phyloP scores from a whole-genome alignment of 2,888 invertebrate genomes.

The Calliopum simillimum region DNA sequence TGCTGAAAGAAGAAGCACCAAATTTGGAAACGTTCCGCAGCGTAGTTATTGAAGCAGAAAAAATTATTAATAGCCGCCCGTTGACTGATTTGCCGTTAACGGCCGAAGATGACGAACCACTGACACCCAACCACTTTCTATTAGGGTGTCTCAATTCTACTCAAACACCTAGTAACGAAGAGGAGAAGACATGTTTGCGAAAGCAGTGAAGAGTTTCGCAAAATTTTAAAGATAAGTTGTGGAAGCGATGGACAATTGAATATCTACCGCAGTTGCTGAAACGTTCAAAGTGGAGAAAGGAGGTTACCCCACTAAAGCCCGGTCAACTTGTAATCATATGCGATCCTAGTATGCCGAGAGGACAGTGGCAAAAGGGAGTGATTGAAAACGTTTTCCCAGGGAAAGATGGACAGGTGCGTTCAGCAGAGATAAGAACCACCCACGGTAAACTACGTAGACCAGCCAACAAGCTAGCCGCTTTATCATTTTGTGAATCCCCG shows the following conservation, averaged over 20 bases:
- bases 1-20: too few relatives aligned
- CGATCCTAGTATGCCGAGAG: neutral
- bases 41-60: too few relatives aligned
- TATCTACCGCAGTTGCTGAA: constrained; percentile 28
- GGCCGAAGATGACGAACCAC: constrained; percentile 34
- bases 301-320: neutral
- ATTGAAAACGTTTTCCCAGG: constrained; percentile 29
- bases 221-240: constrained; percentile 31
- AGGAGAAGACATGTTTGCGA: constrained; percentile 28
- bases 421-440: too few relatives aligned
- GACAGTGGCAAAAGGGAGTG: constrained; percentile 5
- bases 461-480: too few relatives aligned
- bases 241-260: neutral
- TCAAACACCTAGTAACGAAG: constrained; percentile 31
- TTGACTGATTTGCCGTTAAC: constrained; percentile 40
- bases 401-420: too few relatives aligned
- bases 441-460: too few relatives aligned
- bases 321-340: constrained; percentile 1
- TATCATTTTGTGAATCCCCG: too few relatives aligned
- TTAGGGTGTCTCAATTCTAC: constrained; percentile 34
- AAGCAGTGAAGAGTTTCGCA: constrained; percentile 40
- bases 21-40: too few relatives aligned
- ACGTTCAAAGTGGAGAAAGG: too few relatives aligned
- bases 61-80: constrained; percentile 35
- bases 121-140: constrained; percentile 43